Evolutionary conservation across 2,113 vertebrate genomes (phyloP), one percentile per base, ranked within the genome.

Genomic region (Pomatorhinus ruficollis): DNA sequence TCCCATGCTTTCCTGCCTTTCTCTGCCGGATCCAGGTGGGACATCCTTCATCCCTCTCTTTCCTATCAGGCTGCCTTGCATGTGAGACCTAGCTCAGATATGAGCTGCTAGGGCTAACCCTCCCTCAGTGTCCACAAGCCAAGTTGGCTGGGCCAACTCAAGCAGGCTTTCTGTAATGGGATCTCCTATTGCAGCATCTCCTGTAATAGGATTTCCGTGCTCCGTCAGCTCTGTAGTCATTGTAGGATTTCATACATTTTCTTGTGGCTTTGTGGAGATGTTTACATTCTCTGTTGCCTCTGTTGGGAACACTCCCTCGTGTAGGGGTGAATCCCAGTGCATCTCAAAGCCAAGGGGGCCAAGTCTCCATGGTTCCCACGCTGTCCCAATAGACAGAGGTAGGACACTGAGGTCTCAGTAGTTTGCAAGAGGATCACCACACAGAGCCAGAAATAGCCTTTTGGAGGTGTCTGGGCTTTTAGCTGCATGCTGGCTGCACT

Each of bases 1-100:
- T 96, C 98, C 28, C 97, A 99, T 3, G 98, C 99, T 9, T 99
- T 98, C 90, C 89, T 99, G 70, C 98, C 99, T 20, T 99, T 99
- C 95, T 98, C 99, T 4, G 98, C 97, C 57, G 98, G 98, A 96
- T 54, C 97, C 91, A 98, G 98, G 98, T 98, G 66, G 66, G 95
- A 94, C 6, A 79, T 27, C 35, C 19, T 53, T 75, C 45, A 50
- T 24, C 12, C 19, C 14, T 50, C 12, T 93, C 33, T 30, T 65
- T 77, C 52, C 33, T 7, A 0, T 1, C 25, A 87, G 45, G 15
- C 21, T 92, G 39, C 23, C 35, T 88, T 57, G 33, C 18, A 11
- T 22, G 11, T 31, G 52, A 79, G 10, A 47, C 27, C 18, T 37
- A 50, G 15, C 25, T 45, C 56, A 77, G 33, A 76, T 50, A 9